These are phyloP conservation scores for Caerostris darwini DNA, from an alignment of 1,140 invertebrate species.

Conservation along the genomic window DNA sequence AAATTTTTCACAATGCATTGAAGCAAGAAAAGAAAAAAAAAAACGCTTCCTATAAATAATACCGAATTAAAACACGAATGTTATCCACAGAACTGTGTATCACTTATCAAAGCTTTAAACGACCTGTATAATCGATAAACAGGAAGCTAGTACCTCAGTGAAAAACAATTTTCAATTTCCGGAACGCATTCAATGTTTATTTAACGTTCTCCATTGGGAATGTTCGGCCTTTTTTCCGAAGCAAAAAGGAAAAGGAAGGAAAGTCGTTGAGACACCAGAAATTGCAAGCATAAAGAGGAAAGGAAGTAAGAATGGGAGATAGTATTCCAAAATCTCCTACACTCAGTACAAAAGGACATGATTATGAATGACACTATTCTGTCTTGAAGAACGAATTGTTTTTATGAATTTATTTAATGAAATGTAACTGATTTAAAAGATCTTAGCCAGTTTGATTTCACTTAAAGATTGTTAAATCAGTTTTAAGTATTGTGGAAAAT, in stretches of 20 bases:
- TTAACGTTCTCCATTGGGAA: background rate
- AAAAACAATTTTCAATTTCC: slow-evolving; percentile 52
- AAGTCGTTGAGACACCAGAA: background rate
- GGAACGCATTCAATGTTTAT: slow-evolving; percentile 49
- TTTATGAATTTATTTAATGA: too few relatives aligned
- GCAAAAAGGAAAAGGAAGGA: background rate
- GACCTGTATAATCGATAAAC: slow-evolving; percentile 17
- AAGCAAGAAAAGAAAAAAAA: background rate
- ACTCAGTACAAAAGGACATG: too few relatives aligned
- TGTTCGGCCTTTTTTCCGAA: background rate
- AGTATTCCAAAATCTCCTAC: too few relatives aligned
- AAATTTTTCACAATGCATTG: background rate
- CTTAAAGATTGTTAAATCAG: too few relatives aligned
- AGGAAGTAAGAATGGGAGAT: background rate
- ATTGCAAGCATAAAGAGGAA: background rate
- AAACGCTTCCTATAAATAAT: background rate
- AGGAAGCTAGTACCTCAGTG: background rate
- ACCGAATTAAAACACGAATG: background rate
- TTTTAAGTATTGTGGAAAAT: too few relatives aligned
- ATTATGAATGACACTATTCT: too few relatives aligned
- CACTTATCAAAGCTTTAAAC: slow-evolving; percentile 31
- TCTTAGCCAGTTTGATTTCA: too few relatives aligned
- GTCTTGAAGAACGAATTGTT: too few relatives aligned
- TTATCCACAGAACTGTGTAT: background rate
- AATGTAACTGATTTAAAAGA: too few relatives aligned